phyloP scores from a whole-genome alignment of 2,888 invertebrate genomes.

The Frankliniella fusca region DNA sequence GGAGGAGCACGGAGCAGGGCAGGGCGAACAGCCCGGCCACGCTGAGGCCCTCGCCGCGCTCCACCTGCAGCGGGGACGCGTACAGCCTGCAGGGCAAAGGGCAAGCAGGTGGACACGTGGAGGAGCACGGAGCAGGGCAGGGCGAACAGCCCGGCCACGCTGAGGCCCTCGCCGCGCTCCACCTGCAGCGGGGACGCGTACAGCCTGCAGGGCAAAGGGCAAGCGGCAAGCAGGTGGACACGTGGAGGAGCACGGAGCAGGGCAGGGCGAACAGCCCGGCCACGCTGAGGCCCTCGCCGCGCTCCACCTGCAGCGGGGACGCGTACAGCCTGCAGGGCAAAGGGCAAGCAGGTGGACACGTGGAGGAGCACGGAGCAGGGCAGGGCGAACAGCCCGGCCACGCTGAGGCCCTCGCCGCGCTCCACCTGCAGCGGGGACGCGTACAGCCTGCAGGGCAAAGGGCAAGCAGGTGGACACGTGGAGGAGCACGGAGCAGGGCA shows the following conservation, averaged over 20 bases:
- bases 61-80: slow-evolving; percentile 53
- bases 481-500: slow-evolving; percentile 57
- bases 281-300: slow-evolving; percentile 55
- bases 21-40: slow-evolving; percentile 55
- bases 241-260: slow-evolving; percentile 57
- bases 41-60: slow-evolving; percentile 54
- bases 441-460: slow-evolving; percentile 51
- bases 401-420: slow-evolving; percentile 53
- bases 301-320: slow-evolving; percentile 52
- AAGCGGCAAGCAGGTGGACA: slow-evolving; percentile 60
- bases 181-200: slow-evolving; percentile 55
- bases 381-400: slow-evolving; percentile 55
- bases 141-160: slow-evolving; percentile 54
- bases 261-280: slow-evolving; percentile 55
- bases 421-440: slow-evolving; percentile 53
- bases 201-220: slow-evolving; percentile 46
- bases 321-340: slow-evolving; percentile 53
- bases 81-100: slow-evolving; percentile 52
- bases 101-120: slow-evolving; percentile 60
- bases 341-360: slow-evolving; percentile 60
- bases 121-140: slow-evolving; percentile 57
- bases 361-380: slow-evolving; percentile 57
- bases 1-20: slow-evolving; percentile 56
- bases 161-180: slow-evolving; percentile 53
- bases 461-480: slow-evolving; percentile 61